Base-by-base conservation (phyloP, 2,113 vertebrate species). In the Nothoprocta pentlandii region DNA sequence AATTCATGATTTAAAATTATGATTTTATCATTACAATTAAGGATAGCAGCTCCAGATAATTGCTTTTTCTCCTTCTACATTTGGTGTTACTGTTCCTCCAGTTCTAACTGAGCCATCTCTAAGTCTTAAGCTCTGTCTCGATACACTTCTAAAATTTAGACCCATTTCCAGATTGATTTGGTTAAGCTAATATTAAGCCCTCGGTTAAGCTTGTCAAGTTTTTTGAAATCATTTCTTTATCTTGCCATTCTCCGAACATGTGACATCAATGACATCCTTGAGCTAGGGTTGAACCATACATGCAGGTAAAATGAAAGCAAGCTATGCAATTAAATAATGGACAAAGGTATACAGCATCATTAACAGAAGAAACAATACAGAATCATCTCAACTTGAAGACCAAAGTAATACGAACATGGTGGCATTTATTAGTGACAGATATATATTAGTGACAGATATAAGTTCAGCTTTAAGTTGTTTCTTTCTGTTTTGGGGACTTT, bases 81-180 rank as follows among this genome's bases (percentile, higher is more conserved):
- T 84, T 92, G 70, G 39, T 86, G 11, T 59, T 68, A 81, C 8
- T 34, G 7, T 84, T 82, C 15, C 36, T 89, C 44, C 39, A 39
- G 16, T 10, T 93, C 66, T 90, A 25, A 68, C 23, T 28, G 28
- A 79, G 25, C 12, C 64, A 89, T 83, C 47, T 79, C 32, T 44
- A 81, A 86, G 58, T 28, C 20, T 84, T 75, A 75, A 84, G 19
- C 30, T 95, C 81, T 84, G 36, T 80, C 47, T 96, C 54, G 59
- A 49, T 1, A 66, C 3, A 5, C 19, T 78, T 92, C 67, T 51
- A 81, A 15, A 73, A n/a, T 87, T 83, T 81, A 89, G 9, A 59
- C 85, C 61, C 19, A 16, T 89, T 90, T 87, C 53, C 62, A 73
- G 5, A 25, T 53, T 81, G 74, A 76, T 81, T 84, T 76, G 32